phyloP scores from a whole-genome alignment of 2,113 vertebrate species.

The Spizaetus ornatus region DNA sequence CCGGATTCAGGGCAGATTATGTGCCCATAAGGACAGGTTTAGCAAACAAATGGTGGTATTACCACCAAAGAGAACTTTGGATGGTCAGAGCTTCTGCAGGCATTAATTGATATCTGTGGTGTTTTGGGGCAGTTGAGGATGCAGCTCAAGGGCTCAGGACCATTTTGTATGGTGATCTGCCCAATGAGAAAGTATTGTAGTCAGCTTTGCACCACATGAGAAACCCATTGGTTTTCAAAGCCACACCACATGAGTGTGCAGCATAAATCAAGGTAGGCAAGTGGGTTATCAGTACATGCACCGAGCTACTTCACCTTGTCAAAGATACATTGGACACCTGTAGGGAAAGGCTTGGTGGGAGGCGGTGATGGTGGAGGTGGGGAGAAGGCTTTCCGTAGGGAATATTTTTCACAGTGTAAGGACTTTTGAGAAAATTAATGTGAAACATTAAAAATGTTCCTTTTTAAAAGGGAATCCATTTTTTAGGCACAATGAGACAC shows the following conservation, averaged over 20 bases:
- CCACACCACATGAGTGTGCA: not conserved
- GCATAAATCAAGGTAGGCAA: not conserved
- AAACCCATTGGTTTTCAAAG: not conserved
- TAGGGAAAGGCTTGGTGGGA: not conserved
- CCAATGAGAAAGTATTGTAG: not conserved
- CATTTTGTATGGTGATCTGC: not conserved
- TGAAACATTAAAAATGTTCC: slow-evolving; percentile 63
- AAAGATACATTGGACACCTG: not conserved
- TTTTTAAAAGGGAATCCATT: slow-evolving; percentile 59
- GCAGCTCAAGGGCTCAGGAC: not conserved
- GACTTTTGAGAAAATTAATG: slow-evolving; percentile 66
- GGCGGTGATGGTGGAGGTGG: not conserved
- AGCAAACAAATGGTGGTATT: not conserved
- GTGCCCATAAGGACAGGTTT: not conserved
- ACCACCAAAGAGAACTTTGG: not conserved
- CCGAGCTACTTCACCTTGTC: slow-evolving; percentile 19
- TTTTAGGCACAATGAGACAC: slow-evolving; percentile 60
- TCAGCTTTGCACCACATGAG: not conserved
- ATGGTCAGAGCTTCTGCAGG: not conserved
- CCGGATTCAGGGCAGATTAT: not conserved
- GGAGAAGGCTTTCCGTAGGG: not conserved
- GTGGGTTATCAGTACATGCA: not conserved
- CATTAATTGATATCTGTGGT: no score
- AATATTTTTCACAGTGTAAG: slow-evolving; percentile 30
- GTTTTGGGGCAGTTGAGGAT: not conserved